Evolutionary conservation across 2,113 vertebrate genomes (phyloP).

Genomic region (Calyptomena viridis): DNA sequence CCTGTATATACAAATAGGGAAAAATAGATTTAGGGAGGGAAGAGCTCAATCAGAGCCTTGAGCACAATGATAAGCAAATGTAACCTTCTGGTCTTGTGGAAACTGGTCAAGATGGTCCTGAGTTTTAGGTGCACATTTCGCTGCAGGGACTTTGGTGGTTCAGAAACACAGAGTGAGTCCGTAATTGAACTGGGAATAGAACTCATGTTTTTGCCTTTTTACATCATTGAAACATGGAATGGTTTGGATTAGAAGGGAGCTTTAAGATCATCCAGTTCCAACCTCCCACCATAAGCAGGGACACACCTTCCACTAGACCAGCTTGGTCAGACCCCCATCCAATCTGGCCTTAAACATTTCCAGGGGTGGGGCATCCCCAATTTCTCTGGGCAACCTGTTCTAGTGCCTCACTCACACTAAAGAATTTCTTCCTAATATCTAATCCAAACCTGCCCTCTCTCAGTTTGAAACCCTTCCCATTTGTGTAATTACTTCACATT

Average conservation of each 20-base stretch:
- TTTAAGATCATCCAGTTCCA: rapidly evolving
- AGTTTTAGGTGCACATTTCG: background rate
- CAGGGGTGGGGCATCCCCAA: background rate
- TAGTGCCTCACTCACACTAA: background rate
- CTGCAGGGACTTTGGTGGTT: background rate
- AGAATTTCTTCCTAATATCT: background rate
- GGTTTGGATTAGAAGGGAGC: background rate
- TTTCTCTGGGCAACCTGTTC: background rate
- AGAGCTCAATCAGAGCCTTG: background rate
- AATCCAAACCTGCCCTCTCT: background rate
- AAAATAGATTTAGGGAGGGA: background rate
- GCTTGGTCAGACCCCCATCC: background rate
- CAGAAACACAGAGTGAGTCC: background rate
- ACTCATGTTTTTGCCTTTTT: background rate
- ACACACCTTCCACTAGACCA: background rate
- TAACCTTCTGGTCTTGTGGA: background rate
- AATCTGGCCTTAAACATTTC: background rate
- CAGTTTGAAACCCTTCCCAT: background rate
- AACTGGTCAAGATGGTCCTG: background rate
- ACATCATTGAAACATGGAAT: background rate
- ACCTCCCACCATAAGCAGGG: background rate
- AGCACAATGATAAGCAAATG: background rate
- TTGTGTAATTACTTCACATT: no score
- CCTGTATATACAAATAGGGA: background rate
- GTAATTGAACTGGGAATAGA: background rate